Conservation (phyloP, 2,113 vertebrate genomes). For the Pseudorasbora parva region DNA sequence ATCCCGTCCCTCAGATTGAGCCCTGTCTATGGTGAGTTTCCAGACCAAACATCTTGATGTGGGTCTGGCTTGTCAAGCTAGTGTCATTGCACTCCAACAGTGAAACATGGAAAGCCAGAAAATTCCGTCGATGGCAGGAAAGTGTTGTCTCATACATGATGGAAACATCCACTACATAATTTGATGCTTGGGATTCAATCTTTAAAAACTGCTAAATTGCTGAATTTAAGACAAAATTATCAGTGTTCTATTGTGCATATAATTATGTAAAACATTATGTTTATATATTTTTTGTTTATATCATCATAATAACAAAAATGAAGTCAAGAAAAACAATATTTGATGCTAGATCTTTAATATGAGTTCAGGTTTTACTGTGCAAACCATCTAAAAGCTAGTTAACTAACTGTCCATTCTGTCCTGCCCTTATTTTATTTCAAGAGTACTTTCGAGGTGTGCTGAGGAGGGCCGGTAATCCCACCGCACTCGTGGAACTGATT, state of each 20-base stretch:
- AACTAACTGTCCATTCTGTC: background rate
- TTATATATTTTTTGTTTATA: background rate
- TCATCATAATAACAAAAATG: background rate
- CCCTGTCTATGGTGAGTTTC: no score
- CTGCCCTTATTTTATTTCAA: background rate
- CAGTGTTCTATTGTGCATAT: background rate
- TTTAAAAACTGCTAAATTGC: no score
- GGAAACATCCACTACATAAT: background rate
- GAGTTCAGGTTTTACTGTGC: background rate
- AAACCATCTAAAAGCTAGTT: background rate
- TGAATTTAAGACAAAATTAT: background rate
- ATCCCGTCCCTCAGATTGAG: no score
- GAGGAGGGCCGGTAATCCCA: background rate
- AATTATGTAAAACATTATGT: background rate
- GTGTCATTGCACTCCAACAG: no score
- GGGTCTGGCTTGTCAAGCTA: no score
- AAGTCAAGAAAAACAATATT: background rate
- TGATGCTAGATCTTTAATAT: background rate
- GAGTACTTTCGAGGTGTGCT: background rate
- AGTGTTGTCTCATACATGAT: no score
- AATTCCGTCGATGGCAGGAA: no score
- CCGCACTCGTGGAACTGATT: constrained; percentile 15
- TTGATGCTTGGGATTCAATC: background rate
- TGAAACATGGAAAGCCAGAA: no score
- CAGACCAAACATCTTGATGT: no score